phyloP scores from a whole-genome alignment of 2,888 invertebrate species.

The Julus scanicus region DNA sequence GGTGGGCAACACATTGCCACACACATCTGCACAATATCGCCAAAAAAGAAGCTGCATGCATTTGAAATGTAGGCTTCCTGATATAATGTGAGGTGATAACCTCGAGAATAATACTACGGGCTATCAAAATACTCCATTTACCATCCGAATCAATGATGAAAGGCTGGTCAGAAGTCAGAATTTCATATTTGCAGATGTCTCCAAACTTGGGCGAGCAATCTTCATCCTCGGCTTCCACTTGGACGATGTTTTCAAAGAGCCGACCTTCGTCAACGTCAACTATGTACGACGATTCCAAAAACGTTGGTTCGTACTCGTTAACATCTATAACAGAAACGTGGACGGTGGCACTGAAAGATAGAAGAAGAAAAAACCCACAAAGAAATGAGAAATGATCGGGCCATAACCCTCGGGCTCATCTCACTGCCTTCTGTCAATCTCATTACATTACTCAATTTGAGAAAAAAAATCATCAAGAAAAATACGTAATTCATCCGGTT shows the following conservation, averaged over 20 bases:
- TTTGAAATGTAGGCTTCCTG: background rate
- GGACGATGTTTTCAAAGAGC: constrained; percentile 87
- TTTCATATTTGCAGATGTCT: constrained; percentile 97
- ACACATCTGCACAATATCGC: too few species aligned
- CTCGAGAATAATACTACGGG: background rate
- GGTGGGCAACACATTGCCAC: background rate
- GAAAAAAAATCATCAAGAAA: background rate
- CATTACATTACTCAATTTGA: background rate
- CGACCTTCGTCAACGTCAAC: constrained; percentile 90
- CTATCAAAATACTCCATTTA: constrained; percentile 61
- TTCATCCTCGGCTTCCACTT: constrained; percentile 90
- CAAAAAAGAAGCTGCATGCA: too few species aligned
- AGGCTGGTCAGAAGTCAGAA: constrained; percentile 88
- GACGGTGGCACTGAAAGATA: constrained; percentile 80
- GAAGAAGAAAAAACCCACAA: background rate
- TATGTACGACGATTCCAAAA: constrained; percentile 90
- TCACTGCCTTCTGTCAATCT: background rate
- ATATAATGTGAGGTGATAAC: background rate
- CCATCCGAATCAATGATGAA: constrained; percentile 94
- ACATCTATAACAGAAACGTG: constrained; percentile 96
- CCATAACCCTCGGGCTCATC: background rate
- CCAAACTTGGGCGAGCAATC: constrained; percentile 96
- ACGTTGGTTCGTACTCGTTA: constrained; percentile 94
- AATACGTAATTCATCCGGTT: constrained; percentile 7
- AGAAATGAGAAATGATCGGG: constrained; percentile 48